Base-by-base conservation (phyloP, 2,797 vertebrate species). In the Oceanodroma leucorhoa region DNA sequence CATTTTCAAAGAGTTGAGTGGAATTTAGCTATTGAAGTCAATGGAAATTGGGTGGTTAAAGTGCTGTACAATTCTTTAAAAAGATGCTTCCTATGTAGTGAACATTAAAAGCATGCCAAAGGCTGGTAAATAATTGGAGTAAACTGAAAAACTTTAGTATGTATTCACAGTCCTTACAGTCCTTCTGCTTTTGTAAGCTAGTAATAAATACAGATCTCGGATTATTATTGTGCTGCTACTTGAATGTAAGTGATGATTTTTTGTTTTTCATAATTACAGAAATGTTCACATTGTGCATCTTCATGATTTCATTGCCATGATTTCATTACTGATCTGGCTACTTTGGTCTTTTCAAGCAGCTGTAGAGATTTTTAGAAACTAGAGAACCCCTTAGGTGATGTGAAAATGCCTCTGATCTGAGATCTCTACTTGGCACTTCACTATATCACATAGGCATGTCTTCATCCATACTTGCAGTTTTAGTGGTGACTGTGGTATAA, bases 1-100 rank as follows among this genome's bases (percentile, higher is more conserved):
- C 45, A 53, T 88, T 96, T 95, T 94, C 78, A 54, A 84, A 95
- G 78, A 95, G 54, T 65, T 85, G 61, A 81, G 55, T 64, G 38
- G 73, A 95, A 81, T 95, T 92, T 77, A 89, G 83, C 67, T 84
- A 14, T 72, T 83, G 79, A 96, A 90, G 53, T 92, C 67, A 85
- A 29, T 80, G 60, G 69, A 82, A 89, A 93, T 48, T 46, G 43
- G 5, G 50, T 71, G 29, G 40, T 90, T 90, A 54, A 94, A 94
- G 67, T 71, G 34, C 53, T 70, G 30, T 75, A 67, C 43, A 73
- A 7, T 36, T 89, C 65, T 82, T 84, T 75, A 9, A 65, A 88
- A 90, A 85, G 23, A 51, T 58, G 7, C 10, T 86, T 84, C 34
- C 11, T 43, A 6, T 30, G 11, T 77, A 54, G 8, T 53, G 27